Evolutionary conservation across 2,888 invertebrate species (phyloP).

Genomic region (Seira musarum): DNA sequence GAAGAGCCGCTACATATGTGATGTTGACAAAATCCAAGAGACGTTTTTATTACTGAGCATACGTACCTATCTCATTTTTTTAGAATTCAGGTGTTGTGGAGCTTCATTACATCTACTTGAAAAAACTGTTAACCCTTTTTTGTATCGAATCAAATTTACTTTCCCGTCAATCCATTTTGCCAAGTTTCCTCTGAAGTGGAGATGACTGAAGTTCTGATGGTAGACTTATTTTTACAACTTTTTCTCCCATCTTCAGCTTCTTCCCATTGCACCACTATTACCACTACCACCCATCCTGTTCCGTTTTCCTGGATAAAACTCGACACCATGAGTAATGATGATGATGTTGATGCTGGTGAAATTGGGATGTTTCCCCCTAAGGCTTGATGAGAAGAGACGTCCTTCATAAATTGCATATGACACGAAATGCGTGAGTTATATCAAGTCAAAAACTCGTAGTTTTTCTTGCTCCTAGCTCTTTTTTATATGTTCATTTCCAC

Average conservation of each 20-base stretch:
- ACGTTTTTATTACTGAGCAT: too few relatives aligned
- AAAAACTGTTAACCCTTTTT: not conserved
- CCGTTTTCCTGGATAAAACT: slow-evolving; percentile 1
- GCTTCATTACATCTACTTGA: not conserved
- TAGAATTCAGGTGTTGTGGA: not conserved
- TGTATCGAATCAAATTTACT: slow-evolving; percentile 1
- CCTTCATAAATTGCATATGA: slow-evolving; percentile 33
- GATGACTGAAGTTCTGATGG: not conserved
- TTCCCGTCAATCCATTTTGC: not conserved
- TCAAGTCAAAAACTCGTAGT: slow-evolving; percentile 32
- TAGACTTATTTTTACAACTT: not conserved
- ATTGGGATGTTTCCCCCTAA: slow-evolving; percentile 40
- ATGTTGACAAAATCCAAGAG: too few relatives aligned
- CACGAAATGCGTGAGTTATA: slow-evolving; percentile 37
- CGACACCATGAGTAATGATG: slow-evolving; percentile 24
- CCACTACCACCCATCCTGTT: not conserved
- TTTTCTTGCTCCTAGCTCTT: not conserved
- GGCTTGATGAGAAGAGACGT: slow-evolving; percentile 27
- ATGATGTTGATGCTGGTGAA: slow-evolving; percentile 29
- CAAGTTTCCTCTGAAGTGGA: not conserved
- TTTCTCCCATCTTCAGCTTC: not conserved
- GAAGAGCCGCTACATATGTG: too few relatives aligned
- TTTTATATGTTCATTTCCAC: not conserved
- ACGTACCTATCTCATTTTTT: too few relatives aligned
- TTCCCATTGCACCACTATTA: too few relatives aligned